These are phyloP conservation scores for Amblyornis subalaris DNA, from an alignment of 2,113 vertebrate species.

Conservation along the genomic window DNA sequence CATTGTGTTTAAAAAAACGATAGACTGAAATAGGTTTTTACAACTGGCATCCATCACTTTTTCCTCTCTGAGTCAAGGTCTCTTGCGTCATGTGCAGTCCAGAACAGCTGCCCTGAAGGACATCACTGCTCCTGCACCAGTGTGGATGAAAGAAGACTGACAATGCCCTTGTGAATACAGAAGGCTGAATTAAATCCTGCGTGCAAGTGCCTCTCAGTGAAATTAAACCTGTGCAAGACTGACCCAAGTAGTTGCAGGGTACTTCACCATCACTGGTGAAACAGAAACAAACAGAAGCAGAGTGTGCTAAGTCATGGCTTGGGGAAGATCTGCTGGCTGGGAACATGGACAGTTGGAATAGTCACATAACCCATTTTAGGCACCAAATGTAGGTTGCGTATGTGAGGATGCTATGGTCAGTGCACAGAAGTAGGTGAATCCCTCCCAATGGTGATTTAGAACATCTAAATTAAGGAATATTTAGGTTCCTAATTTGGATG, in stretches of 20 bases:
- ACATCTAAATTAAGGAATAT: background rate
- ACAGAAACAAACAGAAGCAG: background rate
- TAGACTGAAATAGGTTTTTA: background rate
- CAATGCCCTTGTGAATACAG: background rate
- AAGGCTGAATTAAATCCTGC: background rate
- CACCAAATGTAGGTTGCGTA: background rate
- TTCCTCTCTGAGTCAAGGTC: background rate
- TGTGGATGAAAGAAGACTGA: background rate
- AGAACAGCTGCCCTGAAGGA: background rate
- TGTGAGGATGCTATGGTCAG: background rate
- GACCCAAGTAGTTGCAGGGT: background rate
- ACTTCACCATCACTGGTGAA: background rate
- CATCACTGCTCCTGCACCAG: background rate
- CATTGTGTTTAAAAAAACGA: background rate
- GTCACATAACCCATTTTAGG: background rate
- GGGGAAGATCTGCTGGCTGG: background rate
- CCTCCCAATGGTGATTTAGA: background rate
- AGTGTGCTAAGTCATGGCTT: background rate
- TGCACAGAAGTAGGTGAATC: background rate
- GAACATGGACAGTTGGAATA: background rate
- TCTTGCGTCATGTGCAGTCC: background rate
- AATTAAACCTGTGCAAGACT: background rate
- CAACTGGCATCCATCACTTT: background rate
- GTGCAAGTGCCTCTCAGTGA: background rate
- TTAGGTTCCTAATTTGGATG: background rate